Base-by-base conservation (phyloP, 2,888 invertebrate genomes). In the Ganaspis brasiliensis region DNA sequence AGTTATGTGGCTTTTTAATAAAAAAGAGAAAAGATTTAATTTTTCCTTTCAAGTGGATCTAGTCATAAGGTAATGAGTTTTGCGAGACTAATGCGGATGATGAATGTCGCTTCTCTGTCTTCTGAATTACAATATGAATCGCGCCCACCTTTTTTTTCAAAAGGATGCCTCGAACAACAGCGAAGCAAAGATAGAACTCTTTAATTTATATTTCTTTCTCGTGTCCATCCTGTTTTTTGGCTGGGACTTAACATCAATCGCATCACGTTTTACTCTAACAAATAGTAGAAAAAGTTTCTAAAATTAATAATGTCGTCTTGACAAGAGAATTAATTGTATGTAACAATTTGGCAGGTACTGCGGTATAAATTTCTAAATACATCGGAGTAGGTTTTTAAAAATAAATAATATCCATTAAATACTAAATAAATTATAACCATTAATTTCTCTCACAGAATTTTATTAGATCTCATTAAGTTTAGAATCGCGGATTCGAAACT, bases 61-160 rank as follows among this genome's bases (percentile, higher is more conserved):
- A 24, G 40, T 24, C 67, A 67, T 67, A 45, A 67, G 45, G 67
- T 67, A 67, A 67, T 67, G n/a, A 67, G 67, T 24, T 19, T 40
- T 24, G 21, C 40, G 45, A 40, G n/a, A 67, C 67, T 67, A 40
- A 63, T 24, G 40, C 8, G 8, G 9, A 24, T 67, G 83, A 83
- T 83, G 83, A 83, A 84, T 84, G 79, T 78, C 70, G 78, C 74
- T 16, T n/a, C 52, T 52, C 81, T 77, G 80, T 73, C 81, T 81
- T 79, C 76, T 70, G 85, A 83, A 84, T 84, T 83, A 84, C 78
- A 84, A 84, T 84, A 84, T 79, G 84, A 84, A 84, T 84, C 84
- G 83, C 78, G 82, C 82, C 79, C 78, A 79, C 78, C 59, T 81
- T 75, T 79, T 79, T 67, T 14, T 40, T 40, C 12, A 40, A 14